Base-by-base conservation (phyloP, 2,888 invertebrate genomes). In the Drosophila siamana region DNA sequence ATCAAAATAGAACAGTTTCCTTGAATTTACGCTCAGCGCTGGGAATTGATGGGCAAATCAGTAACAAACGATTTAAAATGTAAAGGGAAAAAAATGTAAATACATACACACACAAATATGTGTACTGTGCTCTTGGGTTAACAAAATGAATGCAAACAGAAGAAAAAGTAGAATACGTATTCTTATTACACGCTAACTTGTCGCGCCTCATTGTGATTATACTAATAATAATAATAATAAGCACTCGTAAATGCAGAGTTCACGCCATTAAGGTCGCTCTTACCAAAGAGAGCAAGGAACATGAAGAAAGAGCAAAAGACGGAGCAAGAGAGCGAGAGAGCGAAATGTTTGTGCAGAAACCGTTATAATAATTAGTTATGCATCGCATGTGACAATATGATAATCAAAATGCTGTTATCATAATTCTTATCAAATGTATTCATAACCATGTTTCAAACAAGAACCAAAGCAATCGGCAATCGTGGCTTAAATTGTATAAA, bases 361-460 rank as follows among this genome's bases (percentile, higher is more conserved):
- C 78, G 78, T 81, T 78, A 78, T 81, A 70, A 78, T 83, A 77
- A 86, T 88, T 86, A 88, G 87, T 80, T 87, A 87, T 87, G 87
- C 83, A 74, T 78, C 75, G 74, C 89, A 87, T 88, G 89, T 88
- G 87, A 85, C 87, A 75, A 76, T 52, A 74, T 76, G 77, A 80
- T 85, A 61, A 66, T 80, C 76, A 86, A 76, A 84, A 74, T 70
- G 71, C 76, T 78, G 69, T 81, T 70, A 78, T 78, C 74, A 78
- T 74, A 72, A 62, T 72, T 73, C 68, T 80, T 67, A 69, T 66
- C 80, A 74, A 55, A 55, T 44, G 36, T 56, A 38, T 36, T 13
- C 36, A 38, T 38, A 38, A 38, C 15, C 13, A 15, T 13, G 13
- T 15, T 15, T 5, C 33, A n/a, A 13, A n/a, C 33, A 36, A 33